Base-by-base conservation (phyloP, 2,113 vertebrate species). In the Tragulus kanchil region DNA sequence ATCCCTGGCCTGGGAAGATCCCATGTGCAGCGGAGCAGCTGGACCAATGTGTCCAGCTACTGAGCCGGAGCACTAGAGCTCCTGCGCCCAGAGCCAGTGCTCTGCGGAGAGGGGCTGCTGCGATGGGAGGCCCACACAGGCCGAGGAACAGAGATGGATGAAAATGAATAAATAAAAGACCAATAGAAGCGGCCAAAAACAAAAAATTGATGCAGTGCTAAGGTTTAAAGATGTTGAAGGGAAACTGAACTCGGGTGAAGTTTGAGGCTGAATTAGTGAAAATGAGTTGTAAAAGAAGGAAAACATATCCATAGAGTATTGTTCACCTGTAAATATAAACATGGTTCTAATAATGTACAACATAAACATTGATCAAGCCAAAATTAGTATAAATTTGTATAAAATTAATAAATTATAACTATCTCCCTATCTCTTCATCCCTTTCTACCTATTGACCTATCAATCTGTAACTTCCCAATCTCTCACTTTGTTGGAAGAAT, bases 301-400 rank as follows among this genome's bases (percentile, higher is more conserved):
- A 91, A 77, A 71, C 14, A 64, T 19, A 94, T 79, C 5, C 59
- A 86, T 82, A 36, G 15, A 31, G n/a, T 25, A 52, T 42, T 12
- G 42, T 90, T 93, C 82, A 90, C 48, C 61, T 83, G 28, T 45
- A 82, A 90, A 78, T 83, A 69, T 54, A 94, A 86, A 86, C 59
- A 90, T 64, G 48, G 59, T 26, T 82, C 58, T 86, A 92, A 75
- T 69, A 85, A 73, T 36, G 26, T 14, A 86, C 5, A 36, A 82
- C 31, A 45, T 85, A 19, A 81, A 82, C 62, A 67, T 3, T 28
- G 59, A 79, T 61, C 25, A 93, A 81, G 71, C 52, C 36, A 77
- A 92, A 95, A 77, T 48, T 50, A 54, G 31, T 64, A 58, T 67
- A 59, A 59, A 50, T 69, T 77, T 56, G 21, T 67, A 95, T 50